These are phyloP conservation scores for Onychorhynchus coronatus DNA, from an alignment of 2,113 vertebrate species.

Conservation along the genomic window DNA sequence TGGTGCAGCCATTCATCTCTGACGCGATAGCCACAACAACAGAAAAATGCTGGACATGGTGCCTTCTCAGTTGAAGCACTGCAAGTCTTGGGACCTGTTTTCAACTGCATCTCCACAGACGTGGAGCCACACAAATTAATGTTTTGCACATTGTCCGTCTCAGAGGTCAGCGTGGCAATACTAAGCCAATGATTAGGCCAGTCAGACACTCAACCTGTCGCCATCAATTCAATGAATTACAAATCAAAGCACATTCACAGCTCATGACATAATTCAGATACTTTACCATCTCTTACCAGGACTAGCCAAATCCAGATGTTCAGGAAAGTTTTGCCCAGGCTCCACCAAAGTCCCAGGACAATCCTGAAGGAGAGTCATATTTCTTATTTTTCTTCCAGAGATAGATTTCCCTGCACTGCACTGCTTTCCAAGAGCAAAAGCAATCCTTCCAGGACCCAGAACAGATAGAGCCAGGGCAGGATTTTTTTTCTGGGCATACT, in stretches of 20 bases:
- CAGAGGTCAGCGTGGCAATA: rapidly evolving
- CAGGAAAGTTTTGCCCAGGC: conserved; percentile 6
- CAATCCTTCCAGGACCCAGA: not conserved
- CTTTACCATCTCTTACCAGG: not conserved
- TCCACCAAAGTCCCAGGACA: not conserved
- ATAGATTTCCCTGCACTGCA: not conserved
- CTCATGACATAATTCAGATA: not conserved
- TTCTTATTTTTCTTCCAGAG: conserved; percentile 3
- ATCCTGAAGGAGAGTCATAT: not conserved
- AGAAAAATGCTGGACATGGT: rapidly evolving
- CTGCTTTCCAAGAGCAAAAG: not conserved
- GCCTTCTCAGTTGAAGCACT: not conserved
- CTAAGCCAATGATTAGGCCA: not conserved
- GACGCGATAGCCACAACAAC: rapidly evolving
- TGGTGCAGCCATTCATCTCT: not conserved
- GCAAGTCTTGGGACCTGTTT: rapidly evolving
- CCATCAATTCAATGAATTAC: not conserved
- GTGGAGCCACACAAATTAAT: not conserved
- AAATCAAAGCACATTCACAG: not conserved
- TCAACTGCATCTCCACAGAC: not conserved
- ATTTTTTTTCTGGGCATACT: not conserved
- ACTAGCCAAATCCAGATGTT: not conserved
- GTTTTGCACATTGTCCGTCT: rapidly evolving
- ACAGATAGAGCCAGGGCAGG: not conserved
- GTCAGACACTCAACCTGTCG: rapidly evolving